Evolutionary conservation across 2,113 vertebrate genomes (phyloP), one percentile per base, ranked within the genome.

Genomic region (Ploceus nigricollis): DNA sequence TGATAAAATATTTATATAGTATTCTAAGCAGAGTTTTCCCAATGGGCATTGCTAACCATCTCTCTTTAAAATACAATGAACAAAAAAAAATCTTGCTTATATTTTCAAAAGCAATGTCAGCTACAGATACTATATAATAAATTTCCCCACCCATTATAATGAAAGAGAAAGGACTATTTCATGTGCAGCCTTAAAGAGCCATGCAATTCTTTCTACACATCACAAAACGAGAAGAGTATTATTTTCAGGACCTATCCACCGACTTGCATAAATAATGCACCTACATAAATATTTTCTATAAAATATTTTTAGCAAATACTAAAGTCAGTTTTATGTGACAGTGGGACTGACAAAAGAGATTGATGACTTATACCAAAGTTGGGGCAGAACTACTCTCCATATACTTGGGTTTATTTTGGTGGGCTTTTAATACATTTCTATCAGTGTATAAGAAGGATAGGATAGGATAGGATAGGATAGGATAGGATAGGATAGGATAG

Each of bases 1-100:
- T 58, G 94, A 86, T 73, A 73, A 88, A 86, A 50, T 82, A 93
- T 89, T 96, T 82, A 84, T 44, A 40, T 63, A 79, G 30, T 19
- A 63, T 61, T 94, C 30, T 39, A 90, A 61, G 70, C 17, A 3
- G 35, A 25, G 19, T 72, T 94, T 94, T 84, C 57, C 53, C 45
- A 31, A 15, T 54, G 24, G 68, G 45, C 85, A 81, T 78, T 69
- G 54, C 53, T 70, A 73, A 77, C 21, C 39, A 82, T 42, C 48
- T 68, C 58, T 42, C 71, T 68, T 42, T 3, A 48, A 39, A 79
- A 70, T 51, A 25, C 22, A 65, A 70, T 27, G 24, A 86, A 63
- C 12, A 31, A 84, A 72, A 45, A 75, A 64, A 45, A 75, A 54
- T 37, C 19, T 63, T 81, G 40, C 50, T 87, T 64, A 48, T 77